Evolutionary conservation across 2,113 vertebrate species (phyloP), one percentile per base, ranked within the genome.

Genomic region (Gila orcuttii): DNA sequence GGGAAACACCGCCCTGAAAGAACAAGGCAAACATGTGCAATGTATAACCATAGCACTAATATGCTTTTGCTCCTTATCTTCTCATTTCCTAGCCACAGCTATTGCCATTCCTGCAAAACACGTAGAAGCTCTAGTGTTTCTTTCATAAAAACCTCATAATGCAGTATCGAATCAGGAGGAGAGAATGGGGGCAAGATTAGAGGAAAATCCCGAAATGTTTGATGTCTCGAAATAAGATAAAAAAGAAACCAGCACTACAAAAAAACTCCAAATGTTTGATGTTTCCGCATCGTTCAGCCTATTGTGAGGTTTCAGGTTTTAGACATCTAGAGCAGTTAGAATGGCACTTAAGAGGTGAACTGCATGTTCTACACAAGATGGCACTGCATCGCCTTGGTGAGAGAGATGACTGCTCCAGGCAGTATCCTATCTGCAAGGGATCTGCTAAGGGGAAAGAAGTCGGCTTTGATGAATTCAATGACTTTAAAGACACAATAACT

Each of bases 291-390:
- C 74, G 55, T 64, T 76, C 59, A 42, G 60, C 87, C 85, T 89
- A 79, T 85, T 80, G 62, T 86, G 88, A 73, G 73, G 85, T 89
- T 86, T 80, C 68, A 75, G 81, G 84, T 86, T 82, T 80, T 50
- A 45, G 60, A 64, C 88, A 86, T 81, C 84, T 84, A 84, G 73
- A 80, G 10, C 33, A 71, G 83, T 33, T 28, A 3, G 52, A n/a
- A 57, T 86, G 78, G 86, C 76, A 45, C 39, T 36, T 88, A 50
- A 57, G 81, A 84, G 82, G 47, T 89, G 62, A 80, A 89, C 79
- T 84, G 90, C 87, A 78, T 55, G 82, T 92, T 89, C 88, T 88
- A 92, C 95, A 94, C 93, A 92, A 95, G 94, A 93, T 95, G 95
- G 94, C 94, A 95, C 93, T 95, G 92, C 94, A 90, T 91, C 87